Evolutionary conservation across 1,140 invertebrate genomes (phyloP).

Genomic region (Amphibalanus amphitrite): DNA sequence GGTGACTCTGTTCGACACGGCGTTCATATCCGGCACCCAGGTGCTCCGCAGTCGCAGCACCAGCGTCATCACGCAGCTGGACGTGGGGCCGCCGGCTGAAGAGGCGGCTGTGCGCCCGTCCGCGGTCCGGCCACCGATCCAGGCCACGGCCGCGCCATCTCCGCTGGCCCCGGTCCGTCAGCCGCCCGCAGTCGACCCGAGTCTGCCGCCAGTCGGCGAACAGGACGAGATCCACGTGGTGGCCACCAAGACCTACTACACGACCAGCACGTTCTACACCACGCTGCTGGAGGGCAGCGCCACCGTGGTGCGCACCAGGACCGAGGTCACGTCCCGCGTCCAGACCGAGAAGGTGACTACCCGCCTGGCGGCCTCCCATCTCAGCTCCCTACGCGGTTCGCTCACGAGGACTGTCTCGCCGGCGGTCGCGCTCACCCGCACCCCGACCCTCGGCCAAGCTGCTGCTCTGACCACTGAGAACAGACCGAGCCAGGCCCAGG

Average conservation of each 20-base stretch:
- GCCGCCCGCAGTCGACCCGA: conserved; percentile 4
- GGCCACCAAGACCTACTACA: conserved; percentile 70
- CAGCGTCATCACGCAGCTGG: background rate
- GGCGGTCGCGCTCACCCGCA: background rate
- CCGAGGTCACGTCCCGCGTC: conserved; percentile 24
- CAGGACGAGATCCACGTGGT: conserved; percentile 37
- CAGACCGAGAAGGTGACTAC: conserved; percentile 24
- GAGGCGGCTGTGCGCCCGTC: background rate
- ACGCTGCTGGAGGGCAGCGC: conserved; percentile 45
- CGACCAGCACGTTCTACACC: conserved; percentile 69
- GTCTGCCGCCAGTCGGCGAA: conserved; percentile 8
- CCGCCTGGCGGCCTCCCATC: conserved; percentile 11
- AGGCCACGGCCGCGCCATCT: background rate
- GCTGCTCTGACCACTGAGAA: background rate
- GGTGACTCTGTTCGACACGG: conserved; percentile 17
- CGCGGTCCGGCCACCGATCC: background rate
- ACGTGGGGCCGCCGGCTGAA: background rate
- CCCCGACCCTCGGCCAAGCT: too few species aligned
- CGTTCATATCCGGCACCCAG: conserved; percentile 9
- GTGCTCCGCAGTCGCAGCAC: background rate
- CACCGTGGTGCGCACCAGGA: conserved; percentile 23
- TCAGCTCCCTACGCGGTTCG: background rate
- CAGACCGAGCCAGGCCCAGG: background rate
- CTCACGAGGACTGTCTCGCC: background rate
- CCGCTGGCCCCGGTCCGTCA: background rate